Conservation (phyloP, 2,113 vertebrate species). For the Psittacara wagleri region DNA sequence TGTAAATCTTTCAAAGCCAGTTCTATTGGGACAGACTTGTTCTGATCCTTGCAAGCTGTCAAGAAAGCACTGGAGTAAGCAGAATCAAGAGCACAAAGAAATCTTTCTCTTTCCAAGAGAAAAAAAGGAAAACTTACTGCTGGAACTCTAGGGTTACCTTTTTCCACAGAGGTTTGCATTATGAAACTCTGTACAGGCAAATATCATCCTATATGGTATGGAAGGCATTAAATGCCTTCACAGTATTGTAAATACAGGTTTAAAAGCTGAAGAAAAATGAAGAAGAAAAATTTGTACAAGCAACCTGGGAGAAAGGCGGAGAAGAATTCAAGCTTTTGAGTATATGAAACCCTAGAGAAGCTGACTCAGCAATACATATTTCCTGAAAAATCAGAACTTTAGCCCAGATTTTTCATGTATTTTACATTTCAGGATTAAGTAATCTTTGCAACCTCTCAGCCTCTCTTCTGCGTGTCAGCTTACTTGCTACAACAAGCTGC, state of each 20-base stretch:
- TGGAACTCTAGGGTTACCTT: not conserved
- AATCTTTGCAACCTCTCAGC: not conserved
- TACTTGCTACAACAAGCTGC: not conserved
- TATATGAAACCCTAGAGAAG: not conserved
- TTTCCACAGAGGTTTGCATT: not conserved
- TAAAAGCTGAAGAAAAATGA: not conserved
- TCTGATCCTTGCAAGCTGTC: not conserved
- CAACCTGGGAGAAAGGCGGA: not conserved
- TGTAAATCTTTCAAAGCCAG: not conserved
- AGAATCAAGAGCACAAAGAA: not conserved
- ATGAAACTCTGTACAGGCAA: not conserved
- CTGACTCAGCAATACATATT: not conserved
- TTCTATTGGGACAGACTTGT: not conserved
- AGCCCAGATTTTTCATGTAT: not conserved
- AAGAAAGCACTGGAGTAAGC: not conserved
- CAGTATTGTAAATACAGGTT: not conserved
- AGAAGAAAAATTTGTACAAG: not conserved
- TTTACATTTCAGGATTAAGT: not conserved
- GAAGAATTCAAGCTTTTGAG: not conserved
- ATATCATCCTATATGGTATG: not conserved
- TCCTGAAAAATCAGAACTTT: not conserved
- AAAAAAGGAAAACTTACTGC: not conserved
- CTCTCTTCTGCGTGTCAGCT: not conserved
- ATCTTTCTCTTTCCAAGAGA: not conserved
- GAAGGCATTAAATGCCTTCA: not conserved